Percentiles rank a stretch among this genome's conserved stretches.
These are phyloP conservation scores for Danio choprae DNA, from an alignment of 2,797 vertebrate species.

Conservation along the genomic window DNA sequence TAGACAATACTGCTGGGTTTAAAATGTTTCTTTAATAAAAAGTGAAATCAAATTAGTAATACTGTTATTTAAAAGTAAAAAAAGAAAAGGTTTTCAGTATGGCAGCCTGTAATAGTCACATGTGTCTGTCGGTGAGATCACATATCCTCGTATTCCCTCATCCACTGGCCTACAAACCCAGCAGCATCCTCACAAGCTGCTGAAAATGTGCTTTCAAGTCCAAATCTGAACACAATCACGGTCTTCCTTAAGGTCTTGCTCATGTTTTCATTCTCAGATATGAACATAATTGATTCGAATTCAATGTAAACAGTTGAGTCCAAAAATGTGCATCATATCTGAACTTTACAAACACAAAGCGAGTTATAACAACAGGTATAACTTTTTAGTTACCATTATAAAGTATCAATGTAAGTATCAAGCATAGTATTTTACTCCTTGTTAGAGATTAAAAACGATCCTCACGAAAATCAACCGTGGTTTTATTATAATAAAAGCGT, in stretches of 20 bases:
- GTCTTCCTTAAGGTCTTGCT: neutral
- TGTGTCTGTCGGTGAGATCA: conserved; percentile 16
- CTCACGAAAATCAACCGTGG: too few relatives aligned
- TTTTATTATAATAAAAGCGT: too few relatives aligned
- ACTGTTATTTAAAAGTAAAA: neutral
- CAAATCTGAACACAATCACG: neutral
- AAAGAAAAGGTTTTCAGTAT: neutral
- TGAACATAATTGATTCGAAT: neutral
- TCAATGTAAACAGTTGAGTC: neutral
- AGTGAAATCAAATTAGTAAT: neutral
- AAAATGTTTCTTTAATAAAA: neutral
- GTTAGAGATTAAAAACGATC: too few relatives aligned
- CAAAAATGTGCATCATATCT: neutral
- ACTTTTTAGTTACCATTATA: too few relatives aligned
- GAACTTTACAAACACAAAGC: neutral
- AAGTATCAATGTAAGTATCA: too few relatives aligned
- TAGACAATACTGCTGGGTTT: neutral
- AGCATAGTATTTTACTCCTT: too few relatives aligned
- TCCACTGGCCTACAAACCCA: conserved; percentile 65
- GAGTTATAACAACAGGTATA: too few relatives aligned
- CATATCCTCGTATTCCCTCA: conserved; percentile 57
- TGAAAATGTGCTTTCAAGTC: conserved; percentile 19
- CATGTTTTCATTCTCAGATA: neutral
- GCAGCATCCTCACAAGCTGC: conserved; percentile 35
- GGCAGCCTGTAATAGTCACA: conserved; percentile 31